Evolutionary conservation across 2,113 vertebrate genomes (phyloP), one percentile per base, ranked within the genome.

Genomic region (Egretta garzetta): DNA sequence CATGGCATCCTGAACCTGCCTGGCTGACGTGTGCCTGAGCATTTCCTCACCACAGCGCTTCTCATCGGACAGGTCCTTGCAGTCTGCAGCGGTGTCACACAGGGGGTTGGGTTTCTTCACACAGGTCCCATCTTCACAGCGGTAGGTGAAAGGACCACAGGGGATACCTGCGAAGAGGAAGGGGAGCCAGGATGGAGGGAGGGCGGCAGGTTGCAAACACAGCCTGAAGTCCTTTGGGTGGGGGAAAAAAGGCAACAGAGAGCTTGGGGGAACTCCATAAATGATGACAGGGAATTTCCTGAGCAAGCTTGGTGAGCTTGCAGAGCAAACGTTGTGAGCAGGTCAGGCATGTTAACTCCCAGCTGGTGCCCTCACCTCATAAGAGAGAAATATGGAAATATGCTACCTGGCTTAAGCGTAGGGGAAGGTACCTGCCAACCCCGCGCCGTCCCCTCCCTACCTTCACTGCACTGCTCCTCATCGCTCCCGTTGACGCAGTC

Each of bases 21-120:
- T 43, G 58, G 28, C 17, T 68, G 72, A 53, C 0, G 0, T 9
- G 20, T 3, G 3, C 24, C 35, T 15, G 50, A 91, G 53, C 41
- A 33, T 88, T 60, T 74, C 74, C 99, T 99, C 87, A 99, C 99
- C 98, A 17, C 99, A 99, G 41, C 79, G 93, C 77, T 91, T 98
- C 97, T 99, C 99, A 1, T 99, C 99, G 0, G 99, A 99, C 68
- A 97, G 92, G 13, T 99, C 99, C 15, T 97, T 97, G 86, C 99
- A 99, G 97, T 99, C 99, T 0, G 68, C 92, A 24, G 93, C 89
- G 28, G 97, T 98, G 50, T 99, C 99, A 62, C 99, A 99, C 88
- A 98, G 94, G 0, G 99, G 99, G 90, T 99, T 99, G 13, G 98
- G 98, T 91, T 99, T 99, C 97, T 99, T 99, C 79, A 99, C 95